phyloP scores from a whole-genome alignment of 2,113 vertebrate genomes.

The Engystomops pustulosus region DNA sequence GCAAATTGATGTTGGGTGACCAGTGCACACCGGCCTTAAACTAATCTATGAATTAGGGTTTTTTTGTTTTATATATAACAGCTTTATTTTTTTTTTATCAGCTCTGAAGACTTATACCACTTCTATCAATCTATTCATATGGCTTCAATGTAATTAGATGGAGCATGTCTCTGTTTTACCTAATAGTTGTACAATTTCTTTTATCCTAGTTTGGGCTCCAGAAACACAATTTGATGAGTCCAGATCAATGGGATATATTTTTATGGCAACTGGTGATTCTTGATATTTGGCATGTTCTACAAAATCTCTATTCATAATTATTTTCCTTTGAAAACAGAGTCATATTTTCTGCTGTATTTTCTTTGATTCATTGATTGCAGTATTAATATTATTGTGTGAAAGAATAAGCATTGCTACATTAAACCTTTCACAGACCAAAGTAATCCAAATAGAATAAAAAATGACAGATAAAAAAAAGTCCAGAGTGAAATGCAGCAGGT shows the following conservation, averaged over 20 bases:
- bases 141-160: no score
- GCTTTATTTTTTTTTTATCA: no score
- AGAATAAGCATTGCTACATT: neutral
- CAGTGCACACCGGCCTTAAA: no score
- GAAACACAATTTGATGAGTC: neutral
- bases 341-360: neutral
- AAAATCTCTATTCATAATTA: neutral
- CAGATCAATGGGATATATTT: neutral
- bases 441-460: neutral
- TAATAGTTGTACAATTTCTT: neutral
- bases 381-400: neutral
- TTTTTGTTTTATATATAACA: no score
- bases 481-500: no score
- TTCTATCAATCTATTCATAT: neutral
- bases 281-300: neutral
- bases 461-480: no score
- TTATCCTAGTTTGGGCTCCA: neutral
- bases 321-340: neutral
- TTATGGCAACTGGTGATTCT: slow-evolving; percentile 8
- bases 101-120: neutral
- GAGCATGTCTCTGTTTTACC: neutral
- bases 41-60: no score
- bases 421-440: neutral
- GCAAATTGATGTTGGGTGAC: no score
- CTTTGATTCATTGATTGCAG: neutral